Percentiles rank a stretch among this genome's conserved stretches.
These are phyloP conservation scores for Scaptomyza montana DNA, from an alignment of 1,140 invertebrate species.

Conservation along the genomic window DNA sequence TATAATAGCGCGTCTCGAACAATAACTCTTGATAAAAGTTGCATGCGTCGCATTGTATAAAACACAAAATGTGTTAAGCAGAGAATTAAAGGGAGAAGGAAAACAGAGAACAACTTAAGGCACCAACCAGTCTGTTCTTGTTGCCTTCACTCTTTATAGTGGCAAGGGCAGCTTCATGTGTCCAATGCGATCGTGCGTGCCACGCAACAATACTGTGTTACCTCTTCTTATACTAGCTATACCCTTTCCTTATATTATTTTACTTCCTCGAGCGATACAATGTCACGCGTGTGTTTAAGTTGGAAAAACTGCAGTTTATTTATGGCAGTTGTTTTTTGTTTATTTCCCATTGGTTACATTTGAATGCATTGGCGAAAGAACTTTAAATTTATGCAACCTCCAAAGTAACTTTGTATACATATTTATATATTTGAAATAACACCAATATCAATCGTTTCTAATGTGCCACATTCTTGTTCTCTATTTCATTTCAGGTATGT, in stretches of 20 bases:
- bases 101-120: background rate
- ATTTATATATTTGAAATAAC: background rate
- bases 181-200: slow-evolving; percentile 41
- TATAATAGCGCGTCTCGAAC: background rate
- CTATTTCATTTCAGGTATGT: slow-evolving; percentile 66
- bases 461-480: slow-evolving; percentile 37
- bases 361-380: slow-evolving; percentile 71
- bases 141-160: slow-evolving; percentile 18
- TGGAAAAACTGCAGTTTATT: slow-evolving; percentile 62
- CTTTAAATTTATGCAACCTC: slow-evolving; percentile 50
- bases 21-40: slow-evolving; percentile 53
- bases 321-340: slow-evolving; percentile 66
- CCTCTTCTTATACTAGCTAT: slow-evolving; percentile 7
- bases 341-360: slow-evolving; percentile 76
- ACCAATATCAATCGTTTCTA: slow-evolving; percentile 26
- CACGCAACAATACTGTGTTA: slow-evolving; percentile 6
- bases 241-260: background rate
- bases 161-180: slow-evolving; percentile 20
- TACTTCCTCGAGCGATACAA: background rate
- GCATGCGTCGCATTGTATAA: slow-evolving; percentile 70
- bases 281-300: slow-evolving; percentile 30
- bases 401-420: slow-evolving; percentile 6
- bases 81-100: slow-evolving; percentile 36
- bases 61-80: slow-evolving; percentile 65
- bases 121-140: slow-evolving; percentile 19